A percentile compares a stretch with the other conserved stretches of the same genome.
These are phyloP conservation scores for Prochilodus magdalenae DNA, from an alignment of 2,113 vertebrate species.

Conservation along the genomic window DNA sequence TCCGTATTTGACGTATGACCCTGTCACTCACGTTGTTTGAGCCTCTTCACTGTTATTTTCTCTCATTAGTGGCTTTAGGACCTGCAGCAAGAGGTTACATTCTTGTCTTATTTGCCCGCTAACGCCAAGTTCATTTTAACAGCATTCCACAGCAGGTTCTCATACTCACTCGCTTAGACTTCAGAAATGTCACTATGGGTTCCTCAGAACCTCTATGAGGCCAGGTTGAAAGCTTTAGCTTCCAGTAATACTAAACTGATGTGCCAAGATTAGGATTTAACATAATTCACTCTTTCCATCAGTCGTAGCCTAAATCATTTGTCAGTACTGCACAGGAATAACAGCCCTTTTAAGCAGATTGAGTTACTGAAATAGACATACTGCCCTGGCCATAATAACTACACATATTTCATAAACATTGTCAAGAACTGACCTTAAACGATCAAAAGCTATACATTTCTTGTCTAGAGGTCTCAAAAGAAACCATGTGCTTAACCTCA, in stretches of 20 bases:
- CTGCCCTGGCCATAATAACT: background rate
- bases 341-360: background rate
- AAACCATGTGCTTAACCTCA: background rate
- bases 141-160: constrained; percentile 15
- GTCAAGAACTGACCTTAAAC: background rate
- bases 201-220: background rate
- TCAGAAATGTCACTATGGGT: background rate
- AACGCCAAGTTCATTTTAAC: constrained; percentile 4
- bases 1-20: background rate
- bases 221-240: background rate
- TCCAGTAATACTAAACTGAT: background rate
- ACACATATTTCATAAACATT: background rate
- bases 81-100: constrained; percentile 34
- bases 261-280: background rate
- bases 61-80: constrained; percentile 23
- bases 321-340: background rate
- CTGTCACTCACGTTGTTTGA: constrained; percentile 27
- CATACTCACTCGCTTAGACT: background rate
- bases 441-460: background rate
- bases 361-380: background rate
- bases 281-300: background rate
- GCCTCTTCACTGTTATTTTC: constrained; percentile 26
- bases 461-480: no score
- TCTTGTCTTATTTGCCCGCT: constrained; percentile 15
- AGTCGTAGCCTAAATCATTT: background rate